phyloP scores from a whole-genome alignment of 1,140 invertebrate genomes.

The Neotoxoptera formosana region DNA sequence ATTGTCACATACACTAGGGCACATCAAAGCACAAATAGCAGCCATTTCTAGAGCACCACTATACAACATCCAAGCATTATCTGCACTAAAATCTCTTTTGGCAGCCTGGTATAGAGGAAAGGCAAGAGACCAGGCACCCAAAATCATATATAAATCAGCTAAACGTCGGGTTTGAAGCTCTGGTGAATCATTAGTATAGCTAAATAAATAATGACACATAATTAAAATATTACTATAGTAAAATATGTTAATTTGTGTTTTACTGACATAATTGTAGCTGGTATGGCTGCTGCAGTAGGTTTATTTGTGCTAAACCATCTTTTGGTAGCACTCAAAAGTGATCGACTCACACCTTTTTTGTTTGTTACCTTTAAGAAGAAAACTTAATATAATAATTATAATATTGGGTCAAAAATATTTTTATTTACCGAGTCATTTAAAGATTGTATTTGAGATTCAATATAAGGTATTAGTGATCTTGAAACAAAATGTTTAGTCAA shows the following conservation, averaged over 20 bases:
- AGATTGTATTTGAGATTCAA: slow-evolving; percentile 84
- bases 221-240: not conserved
- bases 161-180: slow-evolving; percentile 92
- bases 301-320: slow-evolving; percentile 93
- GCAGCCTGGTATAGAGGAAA: slow-evolving; percentile 94
- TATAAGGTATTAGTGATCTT: slow-evolving; percentile 87
- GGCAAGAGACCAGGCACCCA: slow-evolving; percentile 91
- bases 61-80: slow-evolving; percentile 96
- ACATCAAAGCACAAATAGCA: slow-evolving; percentile 89
- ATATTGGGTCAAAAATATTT: not conserved
- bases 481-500: slow-evolving; percentile 89
- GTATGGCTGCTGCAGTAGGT: slow-evolving; percentile 69
- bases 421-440: slow-evolving; percentile 79
- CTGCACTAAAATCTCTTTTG: slow-evolving; percentile 94
- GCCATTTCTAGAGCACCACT: slow-evolving; percentile 97
- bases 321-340: slow-evolving; percentile 91
- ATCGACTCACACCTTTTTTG: slow-evolving; percentile 90
- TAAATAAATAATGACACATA: slow-evolving; percentile 63
- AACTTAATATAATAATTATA: not conserved
- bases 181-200: slow-evolving; percentile 86
- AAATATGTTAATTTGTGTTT: not conserved
- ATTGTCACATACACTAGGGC: slow-evolving; percentile 70
- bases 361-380: slow-evolving; percentile 71
- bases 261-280: slow-evolving; percentile 35
- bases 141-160: slow-evolving; percentile 95